These are phyloP conservation scores for Rhynchomys soricoides DNA, from an alignment of 2,113 vertebrate species.

Conservation along the genomic window DNA sequence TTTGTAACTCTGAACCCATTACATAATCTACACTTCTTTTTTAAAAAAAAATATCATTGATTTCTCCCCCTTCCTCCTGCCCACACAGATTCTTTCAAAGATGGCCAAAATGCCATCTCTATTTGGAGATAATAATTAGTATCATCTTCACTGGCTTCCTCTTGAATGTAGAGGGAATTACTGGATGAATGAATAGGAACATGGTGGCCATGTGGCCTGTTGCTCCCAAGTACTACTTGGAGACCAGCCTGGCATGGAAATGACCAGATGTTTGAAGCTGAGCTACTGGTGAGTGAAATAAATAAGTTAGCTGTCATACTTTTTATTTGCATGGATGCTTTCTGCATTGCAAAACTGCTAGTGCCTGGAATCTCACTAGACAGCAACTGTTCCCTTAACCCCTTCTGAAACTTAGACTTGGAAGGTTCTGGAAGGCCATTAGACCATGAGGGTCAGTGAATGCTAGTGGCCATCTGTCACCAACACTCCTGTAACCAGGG, in stretches of 20 bases:
- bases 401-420: constrained; percentile 42
- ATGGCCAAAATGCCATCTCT: constrained; percentile 57
- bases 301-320: constrained; percentile 67
- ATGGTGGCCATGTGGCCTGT: constrained; percentile 63
- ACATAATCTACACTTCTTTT: constrained; percentile 37
- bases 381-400: constrained; percentile 42
- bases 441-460: not conserved
- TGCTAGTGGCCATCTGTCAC: not conserved
- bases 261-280: constrained; percentile 80
- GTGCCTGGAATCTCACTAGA: constrained; percentile 22
- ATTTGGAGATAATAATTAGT: constrained; percentile 75
- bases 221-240: constrained; percentile 72
- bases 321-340: constrained; percentile 46
- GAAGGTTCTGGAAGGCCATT: constrained; percentile 43
- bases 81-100: constrained; percentile 63
- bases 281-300: constrained; percentile 72
- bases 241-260: constrained; percentile 79
- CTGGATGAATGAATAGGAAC: constrained; percentile 66
- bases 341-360: constrained; percentile 55
- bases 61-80: not conserved
- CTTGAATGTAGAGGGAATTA: constrained; percentile 70
- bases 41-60: not conserved
- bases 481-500: not conserved
- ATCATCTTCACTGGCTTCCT: constrained; percentile 61
- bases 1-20: not conserved